phyloP scores from a whole-genome alignment of 2,113 vertebrate species.

The Alethe diademata region DNA sequence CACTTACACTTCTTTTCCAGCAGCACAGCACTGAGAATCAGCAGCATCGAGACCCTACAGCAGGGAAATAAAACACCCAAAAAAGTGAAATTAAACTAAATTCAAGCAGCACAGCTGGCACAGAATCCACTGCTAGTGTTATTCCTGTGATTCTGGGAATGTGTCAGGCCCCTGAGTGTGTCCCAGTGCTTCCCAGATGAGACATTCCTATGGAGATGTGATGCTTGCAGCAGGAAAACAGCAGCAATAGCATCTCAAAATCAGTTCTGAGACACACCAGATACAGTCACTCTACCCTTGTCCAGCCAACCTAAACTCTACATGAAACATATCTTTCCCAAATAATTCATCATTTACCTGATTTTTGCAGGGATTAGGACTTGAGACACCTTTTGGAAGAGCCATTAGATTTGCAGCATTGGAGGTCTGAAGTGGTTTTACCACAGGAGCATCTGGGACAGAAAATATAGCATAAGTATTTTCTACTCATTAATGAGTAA shows the following conservation, averaged over 20 bases:
- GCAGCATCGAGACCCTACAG: background rate
- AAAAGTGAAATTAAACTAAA: background rate
- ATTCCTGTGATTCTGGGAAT: background rate
- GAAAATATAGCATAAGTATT: background rate
- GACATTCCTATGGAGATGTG: background rate
- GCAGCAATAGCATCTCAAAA: accelerated
- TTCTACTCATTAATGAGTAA: background rate
- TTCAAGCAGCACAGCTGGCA: background rate
- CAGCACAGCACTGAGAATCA: background rate
- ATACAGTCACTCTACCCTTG: background rate
- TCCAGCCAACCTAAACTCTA: background rate
- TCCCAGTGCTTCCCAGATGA: background rate
- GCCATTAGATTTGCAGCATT: constrained; percentile 28
- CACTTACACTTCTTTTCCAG: constrained; percentile 34
- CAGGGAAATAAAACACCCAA: background rate
- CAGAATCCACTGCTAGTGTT: background rate
- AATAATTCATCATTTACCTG: background rate
- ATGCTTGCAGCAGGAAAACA: background rate
- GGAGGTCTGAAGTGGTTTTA: constrained; percentile 41
- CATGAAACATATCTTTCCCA: background rate
- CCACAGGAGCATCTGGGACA: background rate
- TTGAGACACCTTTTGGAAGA: background rate
- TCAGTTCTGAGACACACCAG: background rate
- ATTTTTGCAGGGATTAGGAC: background rate
- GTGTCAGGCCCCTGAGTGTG: background rate